Base-by-base conservation (phyloP, 1,140 invertebrate genomes). In the Leptinotarsa lineolata region DNA sequence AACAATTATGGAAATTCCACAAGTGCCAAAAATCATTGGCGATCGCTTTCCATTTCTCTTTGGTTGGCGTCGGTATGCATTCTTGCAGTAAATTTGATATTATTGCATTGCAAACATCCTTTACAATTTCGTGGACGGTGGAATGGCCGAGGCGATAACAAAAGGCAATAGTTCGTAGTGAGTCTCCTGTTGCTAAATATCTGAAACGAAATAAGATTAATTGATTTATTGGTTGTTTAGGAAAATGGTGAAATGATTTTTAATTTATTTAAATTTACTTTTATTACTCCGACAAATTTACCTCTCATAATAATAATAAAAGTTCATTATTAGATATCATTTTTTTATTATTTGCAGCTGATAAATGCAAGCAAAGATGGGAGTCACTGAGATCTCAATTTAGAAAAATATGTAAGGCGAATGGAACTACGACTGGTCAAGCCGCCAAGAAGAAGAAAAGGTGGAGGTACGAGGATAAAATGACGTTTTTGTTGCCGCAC, bases 401-500 rank as follows among this genome's bases (percentile, higher is more conserved):
- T 24, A 70, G 72, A 70, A 44, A 30, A 64, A 24, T 59, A 48
- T 46, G 69, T 48, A 73, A 73, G 58, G 69, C 69, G 45, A 74
- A 64, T 69, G 69, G 69, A 70, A 45, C 0, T 12, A 70, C 63
- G 66, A 74, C 22, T 64, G 72, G 72, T 58, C 72, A 69, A 58
- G 59, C 68, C 61, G 59, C 60, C 13, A 69, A 73, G n/a, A 68
- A 59, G 16, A 63, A 60, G 68, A 73, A 73, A 46, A 68, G 68
- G 68, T 73, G 72, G 72, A 73, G 68, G 66, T 73, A 73, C 21
- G 59, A 73, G 45, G 66, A 68, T 44, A 67, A 74, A 60, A 74
- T 74, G 72, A 61, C 72, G 5, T 74, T 74, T 65, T 21, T 74
- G 15, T 54, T 54, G 48, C 15, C 3, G 48, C 13, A 54, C 48